Base-by-base conservation (phyloP, 2,888 invertebrate genomes). In the Sepiola atlantica region DNA sequence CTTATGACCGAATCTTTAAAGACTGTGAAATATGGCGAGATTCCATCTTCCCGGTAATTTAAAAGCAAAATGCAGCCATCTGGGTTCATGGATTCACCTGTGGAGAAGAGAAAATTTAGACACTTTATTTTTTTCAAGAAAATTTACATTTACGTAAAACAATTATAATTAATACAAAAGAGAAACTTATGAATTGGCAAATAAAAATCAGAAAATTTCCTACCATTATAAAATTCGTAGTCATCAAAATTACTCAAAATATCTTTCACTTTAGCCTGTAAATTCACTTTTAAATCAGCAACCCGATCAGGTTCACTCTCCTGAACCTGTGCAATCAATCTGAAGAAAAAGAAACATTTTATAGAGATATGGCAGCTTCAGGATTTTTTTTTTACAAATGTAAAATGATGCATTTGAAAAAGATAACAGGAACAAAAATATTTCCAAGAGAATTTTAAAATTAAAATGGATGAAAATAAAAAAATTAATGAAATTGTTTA, bases 41-140 rank as follows among this genome's bases (percentile, higher is more conserved):
- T 77, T n/a, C 77, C 77, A 77, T 77, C 77, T 77, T 77, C 77
- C 77, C 77, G n/a, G 77, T 77, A 77, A n/a, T 77, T 77, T 32
- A 77, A 77, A n/a, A 77, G 18, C 32, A 77, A n/a, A 77, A 77
- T 14, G 21, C 77, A 77, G 16, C 77, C 77, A 32, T 77, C 77
- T 77, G 77, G 77, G n/a, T 77, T 77, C 77, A 77, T 77, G n/a
- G 77, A 77, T 77, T n/a, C 77, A n/a, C 77, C 77, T 77, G 28
- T 10, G n/a, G 77, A 20, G n/a, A 18, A 77, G 16, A 77, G 4
- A 77, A 16, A 77, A 77, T 14, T n/a, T 77, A 77, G 28, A 12
- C 6, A 24, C 57, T 18, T 12, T 24, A 57, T 12, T 61, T 24
- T 21, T 61, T 24, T 61, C 28, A 28, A 12, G 8, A 61, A 28